These are phyloP conservation scores for Entomyzon cyanotis DNA, from an alignment of 2,113 vertebrate genomes.

Conservation along the genomic window DNA sequence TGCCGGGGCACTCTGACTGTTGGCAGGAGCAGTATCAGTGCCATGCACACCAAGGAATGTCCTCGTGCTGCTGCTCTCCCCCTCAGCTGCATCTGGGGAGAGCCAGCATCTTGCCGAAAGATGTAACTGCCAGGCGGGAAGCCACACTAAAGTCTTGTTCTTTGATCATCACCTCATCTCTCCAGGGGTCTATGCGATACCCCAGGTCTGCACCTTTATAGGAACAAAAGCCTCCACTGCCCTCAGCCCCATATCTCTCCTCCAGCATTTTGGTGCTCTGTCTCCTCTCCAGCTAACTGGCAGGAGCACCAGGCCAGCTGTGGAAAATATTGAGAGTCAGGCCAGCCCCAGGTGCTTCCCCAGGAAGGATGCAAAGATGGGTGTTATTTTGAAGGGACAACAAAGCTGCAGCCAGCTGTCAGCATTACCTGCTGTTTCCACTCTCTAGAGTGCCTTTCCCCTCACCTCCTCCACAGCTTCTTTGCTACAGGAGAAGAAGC, in stretches of 20 bases:
- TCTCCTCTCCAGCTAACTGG: background rate
- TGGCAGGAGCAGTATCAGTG: background rate
- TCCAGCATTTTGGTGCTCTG: background rate
- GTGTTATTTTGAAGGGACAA: background rate
- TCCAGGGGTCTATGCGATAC: background rate
- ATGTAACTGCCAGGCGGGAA: background rate
- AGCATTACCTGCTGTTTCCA: background rate
- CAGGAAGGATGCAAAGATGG: background rate
- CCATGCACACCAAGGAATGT: background rate
- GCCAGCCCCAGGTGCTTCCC: background rate
- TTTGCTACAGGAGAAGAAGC: background rate
- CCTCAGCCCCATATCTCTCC: background rate
- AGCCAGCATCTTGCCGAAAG: background rate
- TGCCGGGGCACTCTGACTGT: background rate
- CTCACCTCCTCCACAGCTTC: background rate
- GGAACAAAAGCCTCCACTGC: rapidly evolving
- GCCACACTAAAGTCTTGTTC: background rate
- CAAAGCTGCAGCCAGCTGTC: background rate
- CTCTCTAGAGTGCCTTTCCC: background rate
- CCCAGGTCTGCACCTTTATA: background rate
- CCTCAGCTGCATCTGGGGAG: background rate
- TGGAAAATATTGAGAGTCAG: background rate
- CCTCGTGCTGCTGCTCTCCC: background rate
- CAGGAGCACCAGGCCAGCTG: background rate
- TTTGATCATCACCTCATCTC: background rate